A percentile compares a stretch with the other conserved stretches of the same genome.
phyloP scores from a whole-genome alignment of 2,888 invertebrate genomes.

The Rotaria macrura region DNA sequence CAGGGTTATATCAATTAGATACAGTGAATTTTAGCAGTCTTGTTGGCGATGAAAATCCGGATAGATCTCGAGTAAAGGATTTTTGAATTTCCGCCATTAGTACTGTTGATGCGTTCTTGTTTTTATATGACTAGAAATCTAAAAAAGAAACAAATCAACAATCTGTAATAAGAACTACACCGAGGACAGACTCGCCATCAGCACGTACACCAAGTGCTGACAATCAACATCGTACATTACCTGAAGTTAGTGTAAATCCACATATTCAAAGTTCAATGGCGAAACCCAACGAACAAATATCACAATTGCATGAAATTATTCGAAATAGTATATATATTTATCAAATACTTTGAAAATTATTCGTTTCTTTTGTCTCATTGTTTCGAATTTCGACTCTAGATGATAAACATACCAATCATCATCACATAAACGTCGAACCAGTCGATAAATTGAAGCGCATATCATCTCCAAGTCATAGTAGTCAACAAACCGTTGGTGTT shows the following conservation, averaged over 20 bases:
- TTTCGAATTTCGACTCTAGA: background rate
- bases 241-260: conserved; percentile 3
- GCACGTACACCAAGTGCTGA: background rate
- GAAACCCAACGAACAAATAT: background rate
- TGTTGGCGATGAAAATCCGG: background rate
- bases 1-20: background rate
- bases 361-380: too few species aligned
- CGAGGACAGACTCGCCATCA: background rate
- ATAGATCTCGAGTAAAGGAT: background rate
- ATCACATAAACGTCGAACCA: background rate
- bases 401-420: background rate
- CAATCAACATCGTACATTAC: background rate
- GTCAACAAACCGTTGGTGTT: background rate
- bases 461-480: background rate
- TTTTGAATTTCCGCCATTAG: too few species aligned
- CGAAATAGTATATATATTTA: background rate
- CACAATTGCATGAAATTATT: background rate
- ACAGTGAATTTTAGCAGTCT: background rate
- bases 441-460: background rate
- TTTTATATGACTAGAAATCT: background rate
- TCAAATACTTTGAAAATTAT: background rate
- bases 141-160: background rate
- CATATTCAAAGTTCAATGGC: background rate
- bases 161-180: background rate
- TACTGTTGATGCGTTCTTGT: background rate